Evolutionary conservation across 2,888 invertebrate species (phyloP).

Genomic region (Dioctria rufipes): DNA sequence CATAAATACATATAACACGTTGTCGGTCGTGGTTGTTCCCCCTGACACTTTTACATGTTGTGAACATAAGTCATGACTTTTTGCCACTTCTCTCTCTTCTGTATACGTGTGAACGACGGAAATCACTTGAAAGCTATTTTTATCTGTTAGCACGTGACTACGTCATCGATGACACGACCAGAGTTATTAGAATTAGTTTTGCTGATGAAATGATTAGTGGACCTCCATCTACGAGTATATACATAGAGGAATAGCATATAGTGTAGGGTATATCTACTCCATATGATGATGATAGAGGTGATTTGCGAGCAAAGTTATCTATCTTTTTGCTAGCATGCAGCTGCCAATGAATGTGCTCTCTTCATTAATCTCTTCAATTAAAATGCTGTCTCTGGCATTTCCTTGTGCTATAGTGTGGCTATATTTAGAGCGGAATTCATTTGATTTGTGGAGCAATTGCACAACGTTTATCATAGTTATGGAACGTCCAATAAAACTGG

Average conservation of each 20-base stretch:
- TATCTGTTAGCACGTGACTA: conserved; percentile 15
- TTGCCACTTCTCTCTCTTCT: neutral
- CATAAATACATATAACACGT: neutral
- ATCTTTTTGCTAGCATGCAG: neutral
- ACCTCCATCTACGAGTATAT: neutral
- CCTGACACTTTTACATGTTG: conserved; percentile 13
- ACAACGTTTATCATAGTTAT: neutral
- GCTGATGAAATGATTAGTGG: conserved; percentile 41
- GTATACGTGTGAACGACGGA: neutral
- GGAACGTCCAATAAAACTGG: neutral
- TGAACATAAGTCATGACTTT: neutral
- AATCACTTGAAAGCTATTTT: conserved; percentile 12
- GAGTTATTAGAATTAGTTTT: conserved; percentile 37
- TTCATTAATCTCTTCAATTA: conserved; percentile 40
- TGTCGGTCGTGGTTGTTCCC: neutral
- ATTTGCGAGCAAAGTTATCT: conserved; percentile 2
- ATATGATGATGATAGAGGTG: neutral
- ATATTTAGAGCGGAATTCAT: conserved; percentile 41
- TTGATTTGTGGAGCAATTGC: conserved; percentile 22
- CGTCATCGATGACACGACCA: conserved; percentile 19
- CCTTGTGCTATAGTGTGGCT: conserved; percentile 11
- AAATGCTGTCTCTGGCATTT: conserved; percentile 22
- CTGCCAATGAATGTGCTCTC: conserved; percentile 12
- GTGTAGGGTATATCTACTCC: neutral
- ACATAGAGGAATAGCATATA: neutral